A percentile compares a stretch with the other conserved stretches of the same genome.
Evolutionary conservation across 2,888 invertebrate genomes (phyloP).

Genomic region (Theodoxus fluviatilis): DNA sequence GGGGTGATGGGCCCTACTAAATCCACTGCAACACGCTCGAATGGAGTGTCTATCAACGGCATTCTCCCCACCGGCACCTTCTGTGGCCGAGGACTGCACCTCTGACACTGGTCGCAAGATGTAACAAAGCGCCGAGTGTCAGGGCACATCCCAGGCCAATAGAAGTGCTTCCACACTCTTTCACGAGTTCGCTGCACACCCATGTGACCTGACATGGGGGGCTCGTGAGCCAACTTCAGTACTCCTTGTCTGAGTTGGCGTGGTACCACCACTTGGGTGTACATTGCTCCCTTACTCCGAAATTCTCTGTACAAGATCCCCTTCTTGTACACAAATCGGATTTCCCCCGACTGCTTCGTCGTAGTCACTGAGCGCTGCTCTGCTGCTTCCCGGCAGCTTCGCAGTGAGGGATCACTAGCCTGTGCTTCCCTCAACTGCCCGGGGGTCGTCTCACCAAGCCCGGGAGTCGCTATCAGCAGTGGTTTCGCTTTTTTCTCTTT

Average conservation of each 20-base stretch:
- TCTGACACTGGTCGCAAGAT: constrained; percentile 31
- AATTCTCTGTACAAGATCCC: too few relatives aligned
- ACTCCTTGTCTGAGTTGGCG: background rate
- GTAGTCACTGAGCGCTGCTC: too few relatives aligned
- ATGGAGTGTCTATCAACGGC: constrained; percentile 35
- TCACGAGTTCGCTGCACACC: constrained; percentile 19
- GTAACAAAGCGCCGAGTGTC: constrained; percentile 22
- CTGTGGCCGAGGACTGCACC: background rate
- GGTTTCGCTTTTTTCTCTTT: too few relatives aligned
- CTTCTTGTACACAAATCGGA: too few relatives aligned
- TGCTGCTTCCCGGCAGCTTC: too few relatives aligned
- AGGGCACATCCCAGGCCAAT: constrained; percentile 25
- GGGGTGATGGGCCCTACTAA: constrained; percentile 33
- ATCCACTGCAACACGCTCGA: constrained; percentile 32
- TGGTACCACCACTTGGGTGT: constrained; percentile 23
- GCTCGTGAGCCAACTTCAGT: constrained; percentile 23
- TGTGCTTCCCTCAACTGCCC: too few relatives aligned
- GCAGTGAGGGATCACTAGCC: too few relatives aligned
- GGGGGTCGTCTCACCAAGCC: too few relatives aligned
- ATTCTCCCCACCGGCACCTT: constrained; percentile 29
- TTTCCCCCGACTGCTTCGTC: too few relatives aligned
- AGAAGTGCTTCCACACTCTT: background rate
- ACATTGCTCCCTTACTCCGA: too few relatives aligned
- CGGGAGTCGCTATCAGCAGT: too few relatives aligned
- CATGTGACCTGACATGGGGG: constrained; percentile 22